phyloP scores from a whole-genome alignment of 2,113 vertebrate species.

The Stercorarius parasiticus region DNA sequence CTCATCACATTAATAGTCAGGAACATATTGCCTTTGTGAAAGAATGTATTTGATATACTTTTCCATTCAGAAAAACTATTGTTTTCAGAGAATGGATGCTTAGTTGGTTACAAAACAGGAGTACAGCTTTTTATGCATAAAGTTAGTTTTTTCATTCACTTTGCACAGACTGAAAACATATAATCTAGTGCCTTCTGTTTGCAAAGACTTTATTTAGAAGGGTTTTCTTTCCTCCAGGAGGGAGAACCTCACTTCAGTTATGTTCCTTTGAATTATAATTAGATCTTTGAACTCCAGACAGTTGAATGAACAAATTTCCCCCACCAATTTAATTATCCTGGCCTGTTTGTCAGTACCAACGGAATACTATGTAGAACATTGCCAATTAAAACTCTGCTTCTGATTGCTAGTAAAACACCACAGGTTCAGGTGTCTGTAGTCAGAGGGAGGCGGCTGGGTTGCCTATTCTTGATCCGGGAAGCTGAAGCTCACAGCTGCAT shows the following conservation, averaged over 20 bases:
- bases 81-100: neutral
- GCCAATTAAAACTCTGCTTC: neutral
- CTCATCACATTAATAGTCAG: neutral
- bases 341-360: neutral
- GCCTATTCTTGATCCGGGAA: neutral
- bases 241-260: neutral
- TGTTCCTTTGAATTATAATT: slow-evolving; percentile 4
- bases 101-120: neutral
- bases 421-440: neutral
- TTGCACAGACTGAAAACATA: neutral
- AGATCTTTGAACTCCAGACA: neutral
- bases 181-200: neutral
- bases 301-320: neutral
- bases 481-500: neutral
- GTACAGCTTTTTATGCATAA: neutral
- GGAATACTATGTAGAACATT: neutral
- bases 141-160: neutral
- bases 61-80: neutral
- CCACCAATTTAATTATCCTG: neutral
- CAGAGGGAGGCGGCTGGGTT: neutral
- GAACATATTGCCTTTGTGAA: neutral
- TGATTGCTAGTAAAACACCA: neutral
- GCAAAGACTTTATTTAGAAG: neutral
- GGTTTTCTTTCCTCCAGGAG: neutral
- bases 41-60: neutral